Percentiles rank a stretch among this genome's conserved stretches.
These are phyloP conservation scores for fruit fly (Drosophila melanogaster) DNA, from an alignment of 1,140 invertebrate species.

Conservation along the genomic window Release_6_plus_ISO1_MT NT_033777.3:13248001-13248500, in stretches of 20 bases:
- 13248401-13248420: not conserved
- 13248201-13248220: slow-evolving; percentile 24
- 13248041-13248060: slow-evolving; percentile 78
- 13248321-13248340: slow-evolving; percentile 63
- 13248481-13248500: slow-evolving; percentile 6
- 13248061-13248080: slow-evolving; percentile 79
- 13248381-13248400: slow-evolving; percentile 52
- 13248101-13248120: slow-evolving; percentile 53
- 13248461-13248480: slow-evolving; percentile 21
- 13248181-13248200: slow-evolving; percentile 39
- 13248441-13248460: slow-evolving; percentile 29
- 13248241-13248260: slow-evolving; percentile 7
- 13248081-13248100: slow-evolving; percentile 50
- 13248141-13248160: slow-evolving; percentile 6
- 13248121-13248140: not conserved
- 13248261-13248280: slow-evolving; percentile 54
- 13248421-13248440: not conserved
- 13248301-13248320: slow-evolving; percentile 74
- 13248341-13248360: slow-evolving; percentile 22
- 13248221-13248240: slow-evolving; percentile 22
- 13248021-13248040: slow-evolving; percentile 68
- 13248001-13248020: slow-evolving; percentile 16
- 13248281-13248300: slow-evolving; percentile 59
- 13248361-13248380: slow-evolving; percentile 50
- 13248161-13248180: slow-evolving; percentile 51